Conservation (phyloP, 2,113 vertebrate species). For the Mugil cephalus region DNA sequence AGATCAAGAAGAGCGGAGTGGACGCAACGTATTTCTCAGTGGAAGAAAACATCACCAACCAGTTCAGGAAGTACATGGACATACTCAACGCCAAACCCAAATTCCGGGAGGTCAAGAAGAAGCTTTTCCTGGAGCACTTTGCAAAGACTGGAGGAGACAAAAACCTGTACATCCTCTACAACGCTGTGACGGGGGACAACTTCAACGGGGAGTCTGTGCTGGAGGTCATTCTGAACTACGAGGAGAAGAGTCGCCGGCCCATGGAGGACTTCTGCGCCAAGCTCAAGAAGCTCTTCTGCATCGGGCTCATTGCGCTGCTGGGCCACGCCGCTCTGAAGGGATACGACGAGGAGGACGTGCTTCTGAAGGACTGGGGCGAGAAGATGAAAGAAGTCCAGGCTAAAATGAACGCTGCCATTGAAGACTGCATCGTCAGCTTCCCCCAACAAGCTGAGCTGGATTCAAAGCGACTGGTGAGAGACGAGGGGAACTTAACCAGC, state of each 20-base stretch:
- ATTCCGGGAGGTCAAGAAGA: conserved; percentile 84
- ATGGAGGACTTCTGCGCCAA: conserved; percentile 84
- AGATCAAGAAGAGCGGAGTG: conserved; percentile 81
- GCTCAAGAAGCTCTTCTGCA: conserved; percentile 85
- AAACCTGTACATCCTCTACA: conserved; percentile 82
- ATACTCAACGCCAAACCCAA: conserved; percentile 85
- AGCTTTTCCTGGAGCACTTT: conserved; percentile 83
- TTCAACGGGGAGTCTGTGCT: conserved; percentile 82
- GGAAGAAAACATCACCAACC: conserved; percentile 85
- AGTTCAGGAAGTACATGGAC: conserved; percentile 88
- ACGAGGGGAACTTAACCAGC: conserved; percentile 60
- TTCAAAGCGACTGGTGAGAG: conserved; percentile 68
- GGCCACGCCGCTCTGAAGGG: conserved; percentile 81
- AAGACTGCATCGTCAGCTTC: conserved; percentile 82
- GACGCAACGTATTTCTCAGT: conserved; percentile 81
- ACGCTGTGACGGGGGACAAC: conserved; percentile 79
- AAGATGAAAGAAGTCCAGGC: conserved; percentile 82
- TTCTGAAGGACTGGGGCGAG: conserved; percentile 80
- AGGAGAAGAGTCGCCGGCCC: conserved; percentile 81
- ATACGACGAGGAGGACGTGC: conserved; percentile 71
- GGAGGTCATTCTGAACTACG: conserved; percentile 82
- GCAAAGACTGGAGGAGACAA: conserved; percentile 79
- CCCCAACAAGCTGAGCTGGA: conserved; percentile 80
- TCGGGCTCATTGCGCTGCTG: conserved; percentile 83
- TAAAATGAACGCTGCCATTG: conserved; percentile 80